phyloP scores from a whole-genome alignment of 1,140 invertebrate species.

The Metaphire vulgaris region DNA sequence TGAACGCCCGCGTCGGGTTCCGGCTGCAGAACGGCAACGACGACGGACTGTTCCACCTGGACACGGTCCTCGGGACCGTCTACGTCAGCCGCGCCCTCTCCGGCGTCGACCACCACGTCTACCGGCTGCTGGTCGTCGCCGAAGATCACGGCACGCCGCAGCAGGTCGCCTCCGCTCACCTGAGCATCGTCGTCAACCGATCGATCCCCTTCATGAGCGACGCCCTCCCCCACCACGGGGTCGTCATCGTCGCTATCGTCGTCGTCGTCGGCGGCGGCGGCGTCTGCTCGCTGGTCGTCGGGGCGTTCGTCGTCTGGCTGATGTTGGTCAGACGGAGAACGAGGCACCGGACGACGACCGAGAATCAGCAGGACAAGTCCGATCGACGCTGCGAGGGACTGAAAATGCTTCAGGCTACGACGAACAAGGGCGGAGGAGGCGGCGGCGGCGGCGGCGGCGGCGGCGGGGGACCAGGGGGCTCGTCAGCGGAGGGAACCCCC shows the following conservation, averaged over 20 bases:
- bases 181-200: not conserved
- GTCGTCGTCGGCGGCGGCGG: not conserved
- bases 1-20: constrained; percentile 15
- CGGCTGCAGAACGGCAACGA: not conserved
- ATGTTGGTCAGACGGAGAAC: not conserved
- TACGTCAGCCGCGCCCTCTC: not conserved
- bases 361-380: too few species aligned
- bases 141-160: constrained; percentile 80
- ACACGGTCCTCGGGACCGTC: not conserved
- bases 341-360: too few species aligned
- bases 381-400: too few species aligned
- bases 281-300: not conserved
- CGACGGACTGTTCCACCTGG: not conserved
- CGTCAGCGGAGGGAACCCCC: not conserved
- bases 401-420: too few species aligned
- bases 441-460: too few species aligned
- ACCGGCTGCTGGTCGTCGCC: constrained; percentile 75
- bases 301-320: not conserved
- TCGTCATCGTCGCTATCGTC: not conserved
- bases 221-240: too few species aligned
- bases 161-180: constrained; percentile 57
- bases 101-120: constrained; percentile 48
- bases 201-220: not conserved
- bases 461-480: not conserved
- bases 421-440: too few species aligned